Evolutionary conservation across 2,888 invertebrate species (phyloP), one percentile per base, ranked within the genome.

Genomic region (Meteorus colon): DNA sequence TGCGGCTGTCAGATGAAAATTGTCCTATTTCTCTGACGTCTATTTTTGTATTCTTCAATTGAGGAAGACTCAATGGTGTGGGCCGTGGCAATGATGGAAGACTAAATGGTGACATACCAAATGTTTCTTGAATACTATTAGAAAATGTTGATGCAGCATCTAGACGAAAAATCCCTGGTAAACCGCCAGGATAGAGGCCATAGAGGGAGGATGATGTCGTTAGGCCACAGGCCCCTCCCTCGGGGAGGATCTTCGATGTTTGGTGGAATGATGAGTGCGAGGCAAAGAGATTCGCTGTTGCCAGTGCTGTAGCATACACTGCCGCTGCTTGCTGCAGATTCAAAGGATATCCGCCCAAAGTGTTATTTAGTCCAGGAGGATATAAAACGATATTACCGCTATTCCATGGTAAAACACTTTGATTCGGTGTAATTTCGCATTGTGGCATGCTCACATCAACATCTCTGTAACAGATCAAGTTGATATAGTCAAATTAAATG

Each of bases 281-380:
- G 24, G 74, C 76, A 31, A 80, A 80, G 34, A 80, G 71, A 70
- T 80, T 80, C n/a, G 80, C 80, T 5, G 80, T 80, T 63, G 80
- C 80, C 55, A 80, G 48, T 31, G 80, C 80, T 60, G 78, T 76
- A 5, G 80, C 78, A 31, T 80, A 80, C 51, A 80, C 76, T 12
- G 80, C 79, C 3, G 78, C 78, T 6, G 80, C 78, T 63, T 80
- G 80, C 62, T 80, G 78, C 8, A 80, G 48, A 67, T 80, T 77
- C 16, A 80, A 76, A 51, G 78, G 78, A 48, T 79, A 79, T n/a
- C 59, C 63, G 24, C 27, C 51, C 14, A 72, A 51, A 8, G 77
- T 59, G 27, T 68, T 75, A 31, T 69, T 76, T 41, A 77, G 48
- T n/a, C 51, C 66, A 8, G 76, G 31, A 4, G 72, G 65, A 75